Conservation (phyloP, 2,113 vertebrate genomes). For the Bucco capensis region DNA sequence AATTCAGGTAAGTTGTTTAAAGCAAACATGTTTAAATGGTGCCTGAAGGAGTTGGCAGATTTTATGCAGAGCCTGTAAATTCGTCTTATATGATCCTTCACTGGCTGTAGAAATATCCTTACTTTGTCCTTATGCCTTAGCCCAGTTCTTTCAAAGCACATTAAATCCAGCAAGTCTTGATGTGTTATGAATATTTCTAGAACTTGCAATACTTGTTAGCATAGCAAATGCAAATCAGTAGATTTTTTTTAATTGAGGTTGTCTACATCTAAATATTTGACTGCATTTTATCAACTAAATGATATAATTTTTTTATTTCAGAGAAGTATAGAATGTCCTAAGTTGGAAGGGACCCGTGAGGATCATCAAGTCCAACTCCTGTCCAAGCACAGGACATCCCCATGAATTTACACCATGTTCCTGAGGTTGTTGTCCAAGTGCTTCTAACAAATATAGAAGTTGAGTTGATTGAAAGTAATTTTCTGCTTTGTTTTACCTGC, state of each 20-base stretch:
- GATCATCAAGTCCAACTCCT: too few relatives aligned
- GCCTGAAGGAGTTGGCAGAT: neutral
- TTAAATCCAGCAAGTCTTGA: neutral
- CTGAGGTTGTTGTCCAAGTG: neutral
- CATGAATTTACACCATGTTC: neutral
- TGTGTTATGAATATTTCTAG: conserved; percentile 1
- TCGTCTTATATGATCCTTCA: neutral
- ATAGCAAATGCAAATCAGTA: neutral
- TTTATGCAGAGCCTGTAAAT: neutral
- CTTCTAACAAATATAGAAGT: neutral
- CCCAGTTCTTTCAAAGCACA: neutral
- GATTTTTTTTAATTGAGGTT: neutral
- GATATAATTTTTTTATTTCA: neutral
- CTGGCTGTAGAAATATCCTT: neutral
- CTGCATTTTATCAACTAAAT: neutral
- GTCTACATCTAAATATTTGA: neutral
- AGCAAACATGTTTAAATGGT: neutral
- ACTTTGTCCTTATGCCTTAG: neutral
- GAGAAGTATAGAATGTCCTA: too few relatives aligned
- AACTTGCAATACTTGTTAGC: neutral
- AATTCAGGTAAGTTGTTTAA: neutral
- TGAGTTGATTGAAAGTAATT: neutral
- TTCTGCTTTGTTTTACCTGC: neutral
- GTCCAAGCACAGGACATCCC: too few relatives aligned
- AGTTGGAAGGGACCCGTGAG: too few relatives aligned